Percentiles rank a stretch among this genome's conserved stretches.
phyloP scores from a whole-genome alignment of 2,797 vertebrate species.

The Myotis vivesi region DNA sequence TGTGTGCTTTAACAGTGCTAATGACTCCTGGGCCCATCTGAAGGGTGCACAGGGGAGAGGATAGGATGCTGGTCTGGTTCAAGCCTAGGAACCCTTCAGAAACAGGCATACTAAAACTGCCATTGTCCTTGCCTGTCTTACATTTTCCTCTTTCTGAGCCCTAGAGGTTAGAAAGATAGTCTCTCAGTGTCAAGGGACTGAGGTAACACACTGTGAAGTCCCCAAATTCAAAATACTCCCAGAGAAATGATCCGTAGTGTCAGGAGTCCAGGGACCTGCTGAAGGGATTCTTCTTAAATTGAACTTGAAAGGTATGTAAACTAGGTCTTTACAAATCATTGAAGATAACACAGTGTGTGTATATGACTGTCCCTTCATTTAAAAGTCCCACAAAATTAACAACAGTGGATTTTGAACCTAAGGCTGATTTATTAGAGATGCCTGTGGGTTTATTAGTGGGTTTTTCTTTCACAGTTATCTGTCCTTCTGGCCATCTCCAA shows the following conservation, averaged over 20 bases:
- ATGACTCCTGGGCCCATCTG: background rate
- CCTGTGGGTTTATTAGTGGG: background rate
- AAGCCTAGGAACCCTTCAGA: background rate
- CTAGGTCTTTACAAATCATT: background rate
- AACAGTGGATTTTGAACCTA: background rate
- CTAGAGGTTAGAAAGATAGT: background rate
- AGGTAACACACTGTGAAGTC: background rate
- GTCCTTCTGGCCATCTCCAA: background rate
- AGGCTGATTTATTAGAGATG: constrained; percentile 62
- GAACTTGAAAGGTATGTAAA: background rate
- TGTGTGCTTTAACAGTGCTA: background rate
- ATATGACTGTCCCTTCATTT: background rate
- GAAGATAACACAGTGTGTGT: constrained; percentile 45
- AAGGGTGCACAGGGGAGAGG: background rate
- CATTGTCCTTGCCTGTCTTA: background rate
- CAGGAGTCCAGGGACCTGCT: background rate
- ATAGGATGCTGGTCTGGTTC: background rate
- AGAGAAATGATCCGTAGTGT: rapidly evolving
- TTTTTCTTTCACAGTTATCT: background rate
- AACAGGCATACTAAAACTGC: background rate
- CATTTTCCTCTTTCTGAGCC: background rate
- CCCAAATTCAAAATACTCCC: background rate
- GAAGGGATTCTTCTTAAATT: constrained; percentile 64
- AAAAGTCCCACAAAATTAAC: background rate
- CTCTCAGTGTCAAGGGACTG: background rate